These are phyloP conservation scores for Sebastes fasciatus DNA, from an alignment of 2,113 vertebrate species.

Conservation along the genomic window DNA sequence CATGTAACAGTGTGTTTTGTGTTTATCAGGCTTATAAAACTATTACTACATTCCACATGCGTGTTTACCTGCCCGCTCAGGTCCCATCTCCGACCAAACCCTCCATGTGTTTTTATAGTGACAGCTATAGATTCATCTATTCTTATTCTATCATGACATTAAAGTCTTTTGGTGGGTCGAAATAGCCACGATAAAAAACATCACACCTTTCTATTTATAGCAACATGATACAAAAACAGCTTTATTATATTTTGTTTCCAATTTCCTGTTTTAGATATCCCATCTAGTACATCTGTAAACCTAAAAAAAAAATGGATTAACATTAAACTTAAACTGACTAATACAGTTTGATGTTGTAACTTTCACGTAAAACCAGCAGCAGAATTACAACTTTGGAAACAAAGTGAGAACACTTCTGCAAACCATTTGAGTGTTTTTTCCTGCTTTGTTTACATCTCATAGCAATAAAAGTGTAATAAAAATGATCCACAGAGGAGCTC, in stretches of 20 bases:
- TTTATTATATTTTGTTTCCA: background rate
- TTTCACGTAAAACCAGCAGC: slow-evolving; percentile 7
- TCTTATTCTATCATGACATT: too few species aligned
- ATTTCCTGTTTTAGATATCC: background rate
- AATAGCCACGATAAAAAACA: background rate
- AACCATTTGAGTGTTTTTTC: background rate
- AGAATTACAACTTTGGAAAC: background rate
- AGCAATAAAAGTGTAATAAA: slow-evolving; percentile 48
- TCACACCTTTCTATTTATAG: background rate
- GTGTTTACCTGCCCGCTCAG: slow-evolving; percentile 68
- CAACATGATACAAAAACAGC: background rate
- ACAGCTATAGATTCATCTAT: slow-evolving; percentile 23
- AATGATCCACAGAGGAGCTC: slow-evolving; percentile 30
- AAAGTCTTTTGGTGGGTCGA: background rate
- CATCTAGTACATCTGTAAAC: background rate
- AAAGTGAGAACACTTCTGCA: slow-evolving; percentile 22
- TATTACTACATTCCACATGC: slow-evolving; percentile 74
- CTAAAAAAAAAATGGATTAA: background rate
- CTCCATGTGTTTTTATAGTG: slow-evolving; percentile 52
- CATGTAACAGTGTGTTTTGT: slow-evolving; percentile 56
- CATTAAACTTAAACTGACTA: background rate
- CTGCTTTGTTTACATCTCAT: slow-evolving; percentile 45
- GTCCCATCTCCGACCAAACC: slow-evolving; percentile 67
- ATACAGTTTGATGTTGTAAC: background rate
- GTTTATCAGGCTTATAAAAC: slow-evolving; percentile 65